Base-by-base conservation (phyloP, 2,113 vertebrate genomes). In the Poeciliopsis turrubarensis region DNA sequence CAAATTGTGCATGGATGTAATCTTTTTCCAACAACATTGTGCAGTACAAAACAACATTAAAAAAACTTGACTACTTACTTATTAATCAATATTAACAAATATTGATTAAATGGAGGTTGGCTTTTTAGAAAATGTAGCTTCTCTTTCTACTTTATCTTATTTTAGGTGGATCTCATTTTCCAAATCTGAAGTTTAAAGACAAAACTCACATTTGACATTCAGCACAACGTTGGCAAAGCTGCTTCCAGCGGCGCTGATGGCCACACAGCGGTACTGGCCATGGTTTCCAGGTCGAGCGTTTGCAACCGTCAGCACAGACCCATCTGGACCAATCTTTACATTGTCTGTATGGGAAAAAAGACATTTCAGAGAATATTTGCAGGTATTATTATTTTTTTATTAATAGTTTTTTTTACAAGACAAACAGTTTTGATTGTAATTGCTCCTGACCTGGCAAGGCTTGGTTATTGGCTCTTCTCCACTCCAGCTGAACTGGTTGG, bases 221-320 rank as follows among this genome's bases (percentile, higher is more conserved):
- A 99, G 94, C 39, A 88, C 92, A 71, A 95, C 95, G 0, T 92
- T 91, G 1, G 93, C 95, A 57, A 93, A 88, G 68, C 84, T 89
- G 0, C 94, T 92, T 0, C 97, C 98, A 0, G 93, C 96, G 63
- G 90, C 81, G 8, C 94, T 96, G 83, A 91, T 83, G 8, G 95
- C 97, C 78, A 96, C 78, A 0, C 98, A 99, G 83, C 95, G 96
- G 87, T 97, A 99, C 51, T 96, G 79, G 0, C 97, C 98, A 0
- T 97, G 97, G 93, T 98, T 97, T 77, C 81, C 84, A 60, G 90
- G 93, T 0, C 90, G 92, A 62, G 93, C 84, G 0, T 86, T 75
- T 0, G 92, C 41, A 29, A 99, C 84, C 7, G 96, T 96, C 88
- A 99, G 91, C 71, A 96, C 86, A 0, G 95, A 95, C 74, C 96